Percentiles rank a stretch among this genome's conserved stretches.
These are phyloP conservation scores for Ligdia adustata DNA, from an alignment of 2,888 invertebrate species.

Conservation along the genomic window DNA sequence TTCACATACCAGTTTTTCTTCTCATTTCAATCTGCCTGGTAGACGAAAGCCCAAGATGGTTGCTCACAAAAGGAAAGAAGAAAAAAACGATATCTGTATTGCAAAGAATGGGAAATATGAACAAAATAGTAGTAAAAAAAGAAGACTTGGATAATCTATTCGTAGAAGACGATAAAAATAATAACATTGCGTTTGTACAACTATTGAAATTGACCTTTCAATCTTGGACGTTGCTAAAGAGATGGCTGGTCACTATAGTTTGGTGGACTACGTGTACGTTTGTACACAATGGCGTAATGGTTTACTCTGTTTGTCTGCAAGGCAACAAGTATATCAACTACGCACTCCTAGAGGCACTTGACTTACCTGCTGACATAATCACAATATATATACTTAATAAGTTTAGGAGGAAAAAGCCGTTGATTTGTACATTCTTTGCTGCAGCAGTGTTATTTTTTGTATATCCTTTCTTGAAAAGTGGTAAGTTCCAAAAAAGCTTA, in stretches of 20 bases:
- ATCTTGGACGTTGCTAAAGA: constrained; percentile 55
- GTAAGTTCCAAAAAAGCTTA: too few species aligned
- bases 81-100: constrained; percentile 86
- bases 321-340: constrained; percentile 92
- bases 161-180: constrained; percentile 44
- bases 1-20: constrained; percentile 88
- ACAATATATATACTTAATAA: constrained; percentile 81
- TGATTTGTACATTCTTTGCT: constrained; percentile 79
- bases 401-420: constrained; percentile 82
- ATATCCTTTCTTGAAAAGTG: constrained; percentile 83
- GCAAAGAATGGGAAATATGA: constrained; percentile 82
- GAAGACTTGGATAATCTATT: constrained; percentile 46
- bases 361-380: constrained; percentile 82
- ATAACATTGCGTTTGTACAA: constrained; percentile 46
- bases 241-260: constrained; percentile 65
- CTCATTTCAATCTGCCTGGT: constrained; percentile 86
- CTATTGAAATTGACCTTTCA: constrained; percentile 60
- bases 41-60: constrained; percentile 91
- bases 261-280: constrained; percentile 87
- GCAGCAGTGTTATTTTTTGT: constrained; percentile 83
- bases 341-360: constrained; percentile 82
- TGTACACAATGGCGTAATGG: constrained; percentile 90
- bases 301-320: constrained; percentile 89
- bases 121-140: constrained; percentile 60
- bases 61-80: constrained; percentile 87